Conservation (phyloP, 2,113 vertebrate species). For the Antennarius striatus region DNA sequence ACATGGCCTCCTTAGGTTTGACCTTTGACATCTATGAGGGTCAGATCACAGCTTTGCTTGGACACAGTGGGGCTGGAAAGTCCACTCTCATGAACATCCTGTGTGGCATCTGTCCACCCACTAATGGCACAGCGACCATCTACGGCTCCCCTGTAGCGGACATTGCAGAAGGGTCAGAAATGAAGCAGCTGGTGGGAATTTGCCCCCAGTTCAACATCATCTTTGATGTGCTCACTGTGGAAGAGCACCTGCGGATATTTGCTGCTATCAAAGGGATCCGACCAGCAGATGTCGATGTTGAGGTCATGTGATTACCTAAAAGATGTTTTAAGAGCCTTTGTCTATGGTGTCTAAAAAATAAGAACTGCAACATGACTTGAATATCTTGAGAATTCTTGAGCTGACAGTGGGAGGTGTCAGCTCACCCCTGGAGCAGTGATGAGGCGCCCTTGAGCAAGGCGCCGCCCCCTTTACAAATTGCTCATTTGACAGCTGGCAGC, state of each 20-base stretch:
- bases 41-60: constrained; percentile 95
- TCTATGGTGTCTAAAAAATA: not conserved
- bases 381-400: no score
- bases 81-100: constrained; percentile 97
- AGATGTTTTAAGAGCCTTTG: not conserved
- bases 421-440: no score
- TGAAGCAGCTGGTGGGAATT: constrained; percentile 91
- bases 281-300: constrained; percentile 82
- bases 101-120: constrained; percentile 90
- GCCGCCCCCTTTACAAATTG: no score
- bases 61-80: constrained; percentile 96
- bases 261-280: constrained; percentile 94
- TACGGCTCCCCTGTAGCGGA: constrained; percentile 90
- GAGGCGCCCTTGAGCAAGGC: no score
- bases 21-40: constrained; percentile 97
- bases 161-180: constrained; percentile 88
- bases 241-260: constrained; percentile 94
- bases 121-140: constrained; percentile 87
- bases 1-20: constrained; percentile 76
- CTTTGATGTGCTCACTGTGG: constrained; percentile 94
- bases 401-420: no score
- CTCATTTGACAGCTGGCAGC: no score
- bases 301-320: constrained; percentile 73
- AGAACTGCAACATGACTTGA: no score
- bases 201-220: constrained; percentile 96